Conservation (phyloP, 2,797 vertebrate genomes). For the Amniataba percoides region DNA sequence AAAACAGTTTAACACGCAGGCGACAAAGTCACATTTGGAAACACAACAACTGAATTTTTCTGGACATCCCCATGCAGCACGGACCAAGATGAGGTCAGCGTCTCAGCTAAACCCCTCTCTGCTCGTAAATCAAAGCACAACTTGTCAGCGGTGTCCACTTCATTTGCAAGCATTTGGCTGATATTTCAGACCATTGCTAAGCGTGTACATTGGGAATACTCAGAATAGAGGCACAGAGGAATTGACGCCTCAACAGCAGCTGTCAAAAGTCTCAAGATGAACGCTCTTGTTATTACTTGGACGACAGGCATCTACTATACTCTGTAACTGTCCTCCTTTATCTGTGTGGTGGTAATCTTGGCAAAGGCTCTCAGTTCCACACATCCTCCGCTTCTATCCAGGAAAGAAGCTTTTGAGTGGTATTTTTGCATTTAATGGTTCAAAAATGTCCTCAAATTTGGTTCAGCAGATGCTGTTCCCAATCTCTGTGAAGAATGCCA, state of each 20-base stretch:
- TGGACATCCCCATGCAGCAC: constrained; percentile 51
- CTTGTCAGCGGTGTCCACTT: constrained; percentile 71
- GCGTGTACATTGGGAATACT: constrained; percentile 58
- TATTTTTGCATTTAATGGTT: background rate
- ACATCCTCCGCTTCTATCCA: background rate
- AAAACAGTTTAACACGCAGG: constrained; percentile 37
- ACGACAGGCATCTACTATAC: constrained; percentile 30
- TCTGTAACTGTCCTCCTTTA: constrained; percentile 9
- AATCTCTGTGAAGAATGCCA: background rate
- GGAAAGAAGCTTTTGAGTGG: background rate
- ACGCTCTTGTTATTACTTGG: constrained; percentile 50
- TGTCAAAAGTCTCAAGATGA: constrained; percentile 55
- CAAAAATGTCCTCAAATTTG: background rate
- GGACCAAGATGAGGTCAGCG: constrained; percentile 74
- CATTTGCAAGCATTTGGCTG: constrained; percentile 69
- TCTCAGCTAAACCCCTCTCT: constrained; percentile 54
- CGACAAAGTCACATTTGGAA: constrained; percentile 50
- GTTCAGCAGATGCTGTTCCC: background rate
- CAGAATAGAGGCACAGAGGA: constrained; percentile 60
- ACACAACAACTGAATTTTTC: constrained; percentile 43
- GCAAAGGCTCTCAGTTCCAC: background rate
- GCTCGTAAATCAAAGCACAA: constrained; percentile 72
- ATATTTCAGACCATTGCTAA: constrained; percentile 67
- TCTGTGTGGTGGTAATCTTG: background rate
- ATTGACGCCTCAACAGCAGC: constrained; percentile 61